Evolutionary conservation across 2,797 vertebrate genomes (phyloP), one percentile per base, ranked within the genome.

Genomic region (Scomberomorus guttatus): DNA sequence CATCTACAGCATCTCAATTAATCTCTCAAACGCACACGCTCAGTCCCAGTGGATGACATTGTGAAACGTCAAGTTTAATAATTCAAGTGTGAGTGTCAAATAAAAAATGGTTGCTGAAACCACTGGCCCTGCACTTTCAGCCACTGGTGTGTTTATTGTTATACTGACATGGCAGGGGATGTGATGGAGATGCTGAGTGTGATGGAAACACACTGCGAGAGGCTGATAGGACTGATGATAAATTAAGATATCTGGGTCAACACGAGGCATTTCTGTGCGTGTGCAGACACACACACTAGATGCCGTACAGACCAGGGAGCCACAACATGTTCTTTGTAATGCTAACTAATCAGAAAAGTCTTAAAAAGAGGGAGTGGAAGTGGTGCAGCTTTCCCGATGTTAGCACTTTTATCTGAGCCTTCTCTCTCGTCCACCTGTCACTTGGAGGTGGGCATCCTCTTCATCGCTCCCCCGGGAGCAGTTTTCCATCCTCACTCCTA

Each of bases 31-130:
- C 42, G 48, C 37, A 71, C 70, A 59, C 65, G n/a, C 62, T 44
- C 75, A 8, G n/a, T 81, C 85, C 72, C 81, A 56, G 62, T 24
- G 79, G 86, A 87, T 67, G 59, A 77, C 62, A 60, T 42, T 83
- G 83, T 84, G 88, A 88, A 90, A 88, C 68, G 80, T 88, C 90
- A 88, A 56, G 60, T 84, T 77, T 76, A 80, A 92, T 92, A 86
- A 87, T 72, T 90, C 80, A 89, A 80, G 71, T 57, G 77, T 72
- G 76, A 70, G 75, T 65, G 58, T 87, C 74, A 83, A 77, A 89
- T 87, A 71, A 78, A 83, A 81, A 72, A 58, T 39, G 37, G 51
- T 65, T 60, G 34, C 39, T 72, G 67, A 88, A 89, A 79, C n/a
- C 75, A 75, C 70, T 29, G 79, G 63, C 39, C 83, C 67, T 73